phyloP scores from a whole-genome alignment of 1,140 invertebrate species.

The Pinna nobilis region DNA sequence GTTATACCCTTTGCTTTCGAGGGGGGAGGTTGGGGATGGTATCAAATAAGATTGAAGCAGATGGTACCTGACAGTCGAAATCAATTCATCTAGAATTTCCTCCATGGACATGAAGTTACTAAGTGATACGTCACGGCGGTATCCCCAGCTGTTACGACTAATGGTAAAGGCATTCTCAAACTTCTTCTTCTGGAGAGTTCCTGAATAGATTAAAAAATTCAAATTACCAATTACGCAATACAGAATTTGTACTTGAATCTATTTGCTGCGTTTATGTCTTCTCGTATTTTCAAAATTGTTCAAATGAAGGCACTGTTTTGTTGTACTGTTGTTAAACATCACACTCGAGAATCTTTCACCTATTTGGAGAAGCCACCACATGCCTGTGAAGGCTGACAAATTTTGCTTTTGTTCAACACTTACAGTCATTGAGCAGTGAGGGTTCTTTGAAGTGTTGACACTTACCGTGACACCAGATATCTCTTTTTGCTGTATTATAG shows the following conservation, averaged over 20 bases:
- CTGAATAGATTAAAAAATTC: slow-evolving; percentile 34
- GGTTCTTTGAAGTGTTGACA: too few relatives aligned
- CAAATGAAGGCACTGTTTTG: neutral
- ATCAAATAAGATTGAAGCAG: neutral
- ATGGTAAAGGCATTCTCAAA: slow-evolving; percentile 86
- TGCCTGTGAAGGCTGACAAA: too few relatives aligned
- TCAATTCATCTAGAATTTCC: slow-evolving; percentile 84
- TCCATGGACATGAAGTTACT: slow-evolving; percentile 83
- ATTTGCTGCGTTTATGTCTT: neutral
- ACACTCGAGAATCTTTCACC: too few relatives aligned
- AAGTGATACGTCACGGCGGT: slow-evolving; percentile 81
- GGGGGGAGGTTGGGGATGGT: too few relatives aligned
- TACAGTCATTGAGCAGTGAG: too few relatives aligned
- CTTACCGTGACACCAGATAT: too few relatives aligned
- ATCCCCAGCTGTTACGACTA: slow-evolving; percentile 86
- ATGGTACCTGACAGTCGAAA: slow-evolving; percentile 81
- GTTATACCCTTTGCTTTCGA: too few relatives aligned
- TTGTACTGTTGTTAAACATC: too few relatives aligned
- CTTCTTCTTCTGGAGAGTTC: slow-evolving; percentile 70
- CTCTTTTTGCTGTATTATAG: neutral
- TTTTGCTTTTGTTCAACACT: too few relatives aligned
- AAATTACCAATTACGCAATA: too few relatives aligned
- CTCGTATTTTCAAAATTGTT: neutral
- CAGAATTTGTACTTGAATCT: too few relatives aligned
- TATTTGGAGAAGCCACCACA: too few relatives aligned